Conservation (phyloP, 53 echinoderm and acorn worm genomes). For the Arbacia lixula region DNA sequence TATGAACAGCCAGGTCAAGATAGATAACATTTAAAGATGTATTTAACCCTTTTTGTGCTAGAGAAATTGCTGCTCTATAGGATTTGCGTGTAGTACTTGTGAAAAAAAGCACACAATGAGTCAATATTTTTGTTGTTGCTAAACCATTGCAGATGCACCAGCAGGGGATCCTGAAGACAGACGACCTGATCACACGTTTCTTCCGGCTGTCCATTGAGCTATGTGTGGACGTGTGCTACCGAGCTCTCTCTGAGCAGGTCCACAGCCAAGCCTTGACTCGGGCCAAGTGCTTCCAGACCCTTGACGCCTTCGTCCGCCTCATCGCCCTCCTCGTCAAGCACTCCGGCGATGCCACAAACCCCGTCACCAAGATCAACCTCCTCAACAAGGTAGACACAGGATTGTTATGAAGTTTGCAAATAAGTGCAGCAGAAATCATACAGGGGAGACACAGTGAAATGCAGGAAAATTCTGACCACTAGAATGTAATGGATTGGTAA, state of each 20-base stretch:
- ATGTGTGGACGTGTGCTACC: constrained; percentile 97
- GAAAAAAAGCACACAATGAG: too few relatives aligned
- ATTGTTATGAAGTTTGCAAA: too few relatives aligned
- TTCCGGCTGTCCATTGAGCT: constrained; percentile 99
- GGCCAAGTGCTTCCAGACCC: constrained; percentile 98
- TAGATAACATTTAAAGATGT: too few relatives aligned
- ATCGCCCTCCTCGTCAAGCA: constrained; percentile 97
- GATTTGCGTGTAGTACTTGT: too few relatives aligned
- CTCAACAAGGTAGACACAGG: constrained; percentile 96
- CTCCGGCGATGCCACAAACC: constrained; percentile 95
- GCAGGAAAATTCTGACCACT: too few relatives aligned
- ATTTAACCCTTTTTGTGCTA: too few relatives aligned
- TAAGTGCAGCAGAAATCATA: too few relatives aligned
- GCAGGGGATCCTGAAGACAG: constrained; percentile 97
- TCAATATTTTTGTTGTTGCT: too few relatives aligned
- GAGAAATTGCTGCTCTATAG: too few relatives aligned
- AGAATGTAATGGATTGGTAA: too few relatives aligned
- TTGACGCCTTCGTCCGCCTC: constrained; percentile 95
- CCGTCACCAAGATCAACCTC: constrained; percentile 98
- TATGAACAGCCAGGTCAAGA: too few relatives aligned
- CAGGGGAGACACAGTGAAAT: too few relatives aligned
- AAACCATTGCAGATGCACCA: constrained; percentile 96
- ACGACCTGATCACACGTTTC: constrained; percentile 98
- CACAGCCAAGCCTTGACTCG: constrained; percentile 92
- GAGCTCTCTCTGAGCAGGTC: constrained; percentile 90